Base-by-base conservation (phyloP, 2,113 vertebrate species). In the Hiodon tergisus region DNA sequence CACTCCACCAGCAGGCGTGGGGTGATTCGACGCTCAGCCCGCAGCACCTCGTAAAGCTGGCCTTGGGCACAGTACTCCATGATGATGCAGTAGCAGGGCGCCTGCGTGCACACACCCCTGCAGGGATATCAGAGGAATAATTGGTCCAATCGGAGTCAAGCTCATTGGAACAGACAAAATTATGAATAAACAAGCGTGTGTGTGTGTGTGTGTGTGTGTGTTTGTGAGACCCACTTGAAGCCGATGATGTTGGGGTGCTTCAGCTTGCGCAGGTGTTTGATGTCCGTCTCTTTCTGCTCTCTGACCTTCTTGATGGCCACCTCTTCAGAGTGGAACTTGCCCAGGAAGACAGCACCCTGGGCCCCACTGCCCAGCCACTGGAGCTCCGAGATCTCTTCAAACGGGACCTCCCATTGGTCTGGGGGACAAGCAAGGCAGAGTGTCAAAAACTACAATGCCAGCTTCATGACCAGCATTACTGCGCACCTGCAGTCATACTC, bases 221-320 rank as follows among this genome's bases (percentile, higher is more conserved):
- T 14, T 58, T 11, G 8, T 13, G 52, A 10, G 48, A 91, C 94
- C 72, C 91, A 98, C 97, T 98, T 99, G 87, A 99, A 99, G 7
- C 95, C 94, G 66, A 99, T 99, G 87, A 99, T 96, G 88, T 99
- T 98, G 58, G 97, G 97, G 77, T 99, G 97, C 81, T 98, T 98
- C 82, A 99, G 88, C 73, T 98, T 98, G 76, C 97, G 85, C 86
- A 99, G 84, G 84, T 94, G 97, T 85, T 99, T 99, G 83, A 99
- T 99, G 83, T 99, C 97, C 0, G 97, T 99, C 88, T 99, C 97
- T 16, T 97, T 98, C 87, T 98, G 97, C 61, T 99, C 97, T 73
- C 97, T 91, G 82, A 99, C 97, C 86, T 99, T 99, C 90, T 99
- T 99, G 90, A 99, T 98, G 84, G 97, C 97, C 81, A 99, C 97